phyloP scores from a whole-genome alignment of 2,888 invertebrate species.

The Euplexia lucipara region DNA sequence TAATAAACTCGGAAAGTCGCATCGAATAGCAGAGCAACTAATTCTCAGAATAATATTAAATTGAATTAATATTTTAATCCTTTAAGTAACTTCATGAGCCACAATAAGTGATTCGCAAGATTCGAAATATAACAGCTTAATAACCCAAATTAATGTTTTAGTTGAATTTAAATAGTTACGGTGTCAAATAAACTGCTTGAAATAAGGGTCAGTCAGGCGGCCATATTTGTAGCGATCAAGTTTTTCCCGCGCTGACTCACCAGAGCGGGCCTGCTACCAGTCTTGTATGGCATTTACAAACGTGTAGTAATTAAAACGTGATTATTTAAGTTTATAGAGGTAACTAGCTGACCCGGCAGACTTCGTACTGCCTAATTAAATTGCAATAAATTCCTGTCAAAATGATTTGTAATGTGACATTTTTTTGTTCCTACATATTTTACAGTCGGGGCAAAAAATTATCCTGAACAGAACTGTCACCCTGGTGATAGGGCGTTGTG shows the following conservation, averaged over 20 bases:
- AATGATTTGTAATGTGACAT: too few species aligned
- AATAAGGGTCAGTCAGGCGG: conserved; percentile 27
- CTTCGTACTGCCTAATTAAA: too few species aligned
- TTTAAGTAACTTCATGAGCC: conserved; percentile 32
- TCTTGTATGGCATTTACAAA: conserved; percentile 55
- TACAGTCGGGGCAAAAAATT: too few species aligned
- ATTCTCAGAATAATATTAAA: too few species aligned
- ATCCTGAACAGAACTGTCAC: too few species aligned
- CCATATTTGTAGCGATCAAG: conserved; percentile 62
- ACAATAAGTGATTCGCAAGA: conserved; percentile 20
- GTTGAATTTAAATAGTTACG: conserved; percentile 25
- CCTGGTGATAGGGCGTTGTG: too few species aligned
- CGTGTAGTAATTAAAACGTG: conserved; percentile 52
- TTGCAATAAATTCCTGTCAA: too few species aligned
- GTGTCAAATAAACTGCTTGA: conserved; percentile 28
- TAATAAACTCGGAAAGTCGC: too few species aligned
- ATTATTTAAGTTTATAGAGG: conserved; percentile 30
- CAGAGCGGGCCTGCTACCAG: conserved; percentile 63
- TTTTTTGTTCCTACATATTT: too few species aligned
- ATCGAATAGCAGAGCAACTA: too few species aligned
- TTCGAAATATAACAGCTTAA: conserved; percentile 20
- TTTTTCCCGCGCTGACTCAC: conserved; percentile 73
- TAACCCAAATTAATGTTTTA: conserved; percentile 33
- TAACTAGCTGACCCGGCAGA: too few species aligned
- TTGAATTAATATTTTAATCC: neutral